Evolutionary conservation across 2,888 invertebrate species (phyloP), one percentile per base, ranked within the genome.

Genomic region (Acleris cristana): DNA sequence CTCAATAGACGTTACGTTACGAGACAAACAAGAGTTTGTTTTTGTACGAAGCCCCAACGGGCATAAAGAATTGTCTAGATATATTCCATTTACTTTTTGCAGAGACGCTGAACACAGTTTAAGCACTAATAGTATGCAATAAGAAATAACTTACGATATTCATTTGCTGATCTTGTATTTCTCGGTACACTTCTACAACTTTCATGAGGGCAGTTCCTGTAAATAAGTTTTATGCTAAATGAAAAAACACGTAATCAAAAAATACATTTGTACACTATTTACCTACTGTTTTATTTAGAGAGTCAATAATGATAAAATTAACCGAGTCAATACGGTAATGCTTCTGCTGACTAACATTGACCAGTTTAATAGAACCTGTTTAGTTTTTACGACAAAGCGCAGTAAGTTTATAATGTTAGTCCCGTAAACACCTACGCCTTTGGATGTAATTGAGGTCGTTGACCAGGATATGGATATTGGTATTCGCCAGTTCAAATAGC

Each of bases 131-230:
- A 18, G 3, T 23, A 61, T 48, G 18, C 49, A 51, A 45, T 19
- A 57, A 57, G 61, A 62, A 66, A 52, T 23, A 14, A 96, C 97
- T 97, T 94, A 98, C 98, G 83, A 98, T 98, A 85, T 97, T 98
- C 96, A 98, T 96, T 90, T 98, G 98, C 87, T 98, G 98, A 75
- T 97, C 96, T 92, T 98, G 98, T 74, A 98, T 98, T 88, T 98
- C 98, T 85, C 97, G 96, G 90, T 98, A 97, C 26, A 98, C 97
- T 85, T 97, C 98, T 57, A 98, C 98, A 77, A 98, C 97, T 92
- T 97, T 97, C 96, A 97, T 96, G 73, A 98, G 93, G 64, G 98
- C 97, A 65, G 96, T 96, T 81, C 98, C 98, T 98, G 94, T 54
- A 82, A 85, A 67, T 70, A 60, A 64, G 69, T 18, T n/a, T 48